These are phyloP conservation scores for Maccullochella peelii DNA, from an alignment of 2,113 vertebrate genomes.

Conservation along the genomic window DNA sequence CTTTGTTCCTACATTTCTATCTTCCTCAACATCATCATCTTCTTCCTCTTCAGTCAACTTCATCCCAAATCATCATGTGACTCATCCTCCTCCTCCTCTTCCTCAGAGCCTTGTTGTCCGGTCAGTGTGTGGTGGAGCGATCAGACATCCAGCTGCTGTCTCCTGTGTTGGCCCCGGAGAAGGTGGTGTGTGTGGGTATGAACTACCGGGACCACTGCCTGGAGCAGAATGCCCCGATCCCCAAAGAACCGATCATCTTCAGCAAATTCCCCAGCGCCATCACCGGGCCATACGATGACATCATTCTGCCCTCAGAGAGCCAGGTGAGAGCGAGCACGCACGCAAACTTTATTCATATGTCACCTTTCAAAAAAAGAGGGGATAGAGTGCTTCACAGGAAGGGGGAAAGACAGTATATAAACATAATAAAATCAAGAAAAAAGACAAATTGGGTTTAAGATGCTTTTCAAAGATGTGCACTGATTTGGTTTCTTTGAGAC, in stretches of 20 bases:
- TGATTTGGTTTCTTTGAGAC: not conserved
- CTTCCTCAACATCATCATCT: not conserved
- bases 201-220: constrained; percentile 95
- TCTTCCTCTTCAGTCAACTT: not conserved
- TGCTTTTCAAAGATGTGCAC: not conserved
- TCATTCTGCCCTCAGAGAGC: constrained; percentile 87
- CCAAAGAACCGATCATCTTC: constrained; percentile 94
- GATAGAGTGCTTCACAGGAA: not conserved
- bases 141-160: constrained; percentile 83
- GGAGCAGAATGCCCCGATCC: constrained; percentile 89
- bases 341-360: no score
- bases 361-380: not conserved
- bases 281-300: constrained; percentile 89
- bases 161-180: constrained; percentile 89
- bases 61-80: not conserved
- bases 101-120: constrained; percentile 84
- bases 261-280: constrained; percentile 95
- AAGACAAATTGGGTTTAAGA: no score
- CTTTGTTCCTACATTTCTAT: not conserved
- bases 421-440: no score
- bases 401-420: not conserved
- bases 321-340: constrained; percentile 70
- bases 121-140: constrained; percentile 79
- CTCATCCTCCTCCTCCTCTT: not conserved
- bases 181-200: constrained; percentile 95